A percentile compares a stretch with the other conserved stretches of the same genome.
Evolutionary conservation across 1,140 invertebrate species (phyloP).

Genomic region (Hylaeus volcanicus): DNA sequence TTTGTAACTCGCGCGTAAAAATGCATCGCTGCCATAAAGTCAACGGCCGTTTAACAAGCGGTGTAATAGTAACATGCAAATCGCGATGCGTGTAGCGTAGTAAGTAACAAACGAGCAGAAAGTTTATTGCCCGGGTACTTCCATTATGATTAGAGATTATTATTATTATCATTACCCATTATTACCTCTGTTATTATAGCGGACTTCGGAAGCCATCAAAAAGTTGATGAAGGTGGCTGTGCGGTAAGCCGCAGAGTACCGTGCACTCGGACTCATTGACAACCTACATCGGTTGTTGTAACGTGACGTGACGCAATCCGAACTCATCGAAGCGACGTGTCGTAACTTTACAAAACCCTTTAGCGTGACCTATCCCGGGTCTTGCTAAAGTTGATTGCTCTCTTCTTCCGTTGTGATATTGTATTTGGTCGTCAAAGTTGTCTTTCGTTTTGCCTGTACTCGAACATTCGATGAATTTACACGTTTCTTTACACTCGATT

Average conservation of each 20-base stretch:
- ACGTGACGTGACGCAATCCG: constrained; percentile 13
- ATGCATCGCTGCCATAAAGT: background rate
- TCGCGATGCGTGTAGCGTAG: background rate
- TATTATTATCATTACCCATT: constrained; percentile 8
- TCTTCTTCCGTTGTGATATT: too few relatives aligned
- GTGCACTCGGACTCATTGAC: constrained; percentile 44
- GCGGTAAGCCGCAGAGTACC: constrained; percentile 50
- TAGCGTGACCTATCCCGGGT: too few relatives aligned
- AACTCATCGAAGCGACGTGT: constrained; percentile 18
- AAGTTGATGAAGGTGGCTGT: constrained; percentile 40
- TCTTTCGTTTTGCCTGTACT: too few relatives aligned
- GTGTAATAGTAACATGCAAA: background rate
- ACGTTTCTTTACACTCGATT: too few relatives aligned
- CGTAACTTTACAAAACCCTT: background rate
- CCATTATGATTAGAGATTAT: constrained; percentile 5
- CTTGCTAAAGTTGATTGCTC: too few relatives aligned
- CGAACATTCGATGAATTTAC: too few relatives aligned
- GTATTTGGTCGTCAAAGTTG: too few relatives aligned
- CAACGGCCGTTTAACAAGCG: background rate
- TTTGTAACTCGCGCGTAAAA: background rate
- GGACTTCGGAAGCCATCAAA: constrained; percentile 24
- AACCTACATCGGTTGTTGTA: constrained; percentile 35
- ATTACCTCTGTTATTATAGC: constrained; percentile 31
- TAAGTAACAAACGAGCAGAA: constrained; percentile 8
- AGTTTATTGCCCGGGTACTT: constrained; percentile 3